These are phyloP conservation scores for Leucosticte australis DNA, from an alignment of 2,113 vertebrate species.

Conservation along the genomic window DNA sequence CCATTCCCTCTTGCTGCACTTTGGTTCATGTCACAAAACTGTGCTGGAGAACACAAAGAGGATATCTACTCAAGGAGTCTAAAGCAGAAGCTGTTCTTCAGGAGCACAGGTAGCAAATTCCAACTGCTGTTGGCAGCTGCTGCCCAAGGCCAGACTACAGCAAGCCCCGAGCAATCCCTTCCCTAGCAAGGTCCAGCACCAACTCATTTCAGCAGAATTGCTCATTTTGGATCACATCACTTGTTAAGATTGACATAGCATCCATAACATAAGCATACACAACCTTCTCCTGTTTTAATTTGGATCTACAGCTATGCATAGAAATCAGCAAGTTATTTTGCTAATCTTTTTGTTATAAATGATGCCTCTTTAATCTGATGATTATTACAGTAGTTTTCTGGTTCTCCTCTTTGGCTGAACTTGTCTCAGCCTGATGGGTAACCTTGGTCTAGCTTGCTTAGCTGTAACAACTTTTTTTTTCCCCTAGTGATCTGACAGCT, in stretches of 20 bases:
- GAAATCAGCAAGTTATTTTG: not conserved
- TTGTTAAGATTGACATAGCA: not conserved
- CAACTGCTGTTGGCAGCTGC: accelerated
- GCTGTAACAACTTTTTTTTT: not conserved
- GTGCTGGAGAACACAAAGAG: not conserved
- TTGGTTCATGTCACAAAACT: not conserved
- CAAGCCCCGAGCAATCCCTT: not conserved
- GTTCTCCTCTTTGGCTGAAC: not conserved
- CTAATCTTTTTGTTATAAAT: not conserved
- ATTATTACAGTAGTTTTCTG: not conserved
- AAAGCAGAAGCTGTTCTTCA: not conserved
- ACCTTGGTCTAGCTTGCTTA: not conserved
- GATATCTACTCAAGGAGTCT: not conserved
- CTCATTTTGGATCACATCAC: not conserved
- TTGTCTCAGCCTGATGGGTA: not conserved
- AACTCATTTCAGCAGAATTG: not conserved
- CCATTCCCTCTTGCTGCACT: not conserved
- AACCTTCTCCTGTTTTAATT: not conserved
- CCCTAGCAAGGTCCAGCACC: not conserved
- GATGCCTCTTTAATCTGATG: not conserved
- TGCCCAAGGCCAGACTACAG: not conserved
- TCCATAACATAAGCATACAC: not conserved
- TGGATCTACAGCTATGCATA: not conserved
- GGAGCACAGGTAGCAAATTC: not conserved
- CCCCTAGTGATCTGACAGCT: not conserved